phyloP scores from a whole-genome alignment of 2,888 invertebrate species.

The Drosophila nr. perissopoda region DNA sequence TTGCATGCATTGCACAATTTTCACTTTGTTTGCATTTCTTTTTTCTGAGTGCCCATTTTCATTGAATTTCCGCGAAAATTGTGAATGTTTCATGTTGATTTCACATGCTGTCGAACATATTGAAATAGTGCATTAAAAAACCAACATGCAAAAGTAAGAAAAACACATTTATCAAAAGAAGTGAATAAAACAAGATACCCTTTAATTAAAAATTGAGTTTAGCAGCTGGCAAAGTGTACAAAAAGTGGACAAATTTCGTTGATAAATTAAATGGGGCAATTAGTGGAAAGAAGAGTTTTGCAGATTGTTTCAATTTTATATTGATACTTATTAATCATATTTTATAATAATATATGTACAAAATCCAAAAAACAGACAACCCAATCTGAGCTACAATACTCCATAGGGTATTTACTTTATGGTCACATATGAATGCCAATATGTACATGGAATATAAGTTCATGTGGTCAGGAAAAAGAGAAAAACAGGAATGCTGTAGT shows the following conservation, averaged over 20 bases:
- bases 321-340: not conserved
- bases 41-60: conserved; percentile 8
- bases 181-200: not conserved
- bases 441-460: conserved; percentile 24
- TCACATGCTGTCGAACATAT: conserved; percentile 41
- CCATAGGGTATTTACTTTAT: conserved; percentile 19
- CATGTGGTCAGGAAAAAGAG: conserved; percentile 19
- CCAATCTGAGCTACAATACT: not conserved
- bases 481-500: not conserved
- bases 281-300: too few species aligned
- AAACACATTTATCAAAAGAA: not conserved
- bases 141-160: conserved; percentile 8
- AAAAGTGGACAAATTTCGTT: not conserved
- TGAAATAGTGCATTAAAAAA: conserved; percentile 55
- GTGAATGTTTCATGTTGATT: conserved; percentile 49
- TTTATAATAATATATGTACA: not conserved
- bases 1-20: conserved; percentile 24
- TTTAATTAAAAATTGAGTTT: not conserved
- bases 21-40: conserved; percentile 5
- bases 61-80: conserved; percentile 36
- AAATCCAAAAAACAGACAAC: not conserved
- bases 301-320: not conserved
- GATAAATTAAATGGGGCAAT: not conserved
- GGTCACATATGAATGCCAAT: conserved; percentile 20
- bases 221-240: not conserved